Evolutionary conservation across 2,888 invertebrate genomes (phyloP), one percentile per base, ranked within the genome.

Genomic region (Xestia xanthographa): DNA sequence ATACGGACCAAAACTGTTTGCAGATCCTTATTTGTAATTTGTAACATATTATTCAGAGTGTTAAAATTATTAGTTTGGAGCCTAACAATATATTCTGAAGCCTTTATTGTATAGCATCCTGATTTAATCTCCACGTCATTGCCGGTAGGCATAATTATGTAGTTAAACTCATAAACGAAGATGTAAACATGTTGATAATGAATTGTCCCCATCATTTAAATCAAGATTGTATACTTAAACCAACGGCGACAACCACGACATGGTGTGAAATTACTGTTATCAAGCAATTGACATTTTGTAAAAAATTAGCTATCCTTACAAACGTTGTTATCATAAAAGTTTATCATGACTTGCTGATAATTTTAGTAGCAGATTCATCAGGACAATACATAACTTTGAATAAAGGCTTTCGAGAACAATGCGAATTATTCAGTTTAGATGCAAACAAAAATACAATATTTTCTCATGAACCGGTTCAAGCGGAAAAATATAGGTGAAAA

Each of bases 11-110:
- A 6, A 26, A 17, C 29, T 58, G 58, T 29, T 29, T 58, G 73
- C 38, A 58, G 56, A 73, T 48, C 11, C 58, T 26, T 72, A 72
- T 73, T 73, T 45, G 72, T 73, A 50, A 72, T 73, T 73, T 45
- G 72, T 73, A 50, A 12, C 22, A n/a, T 58, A 38, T 22, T 34
- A 48, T 26, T 5, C 17, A 29, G 26, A 56, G 9, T 72, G 38
- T 12, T 22, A 38, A 45, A 26, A 26, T 38, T 14, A 34, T n/a
- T 45, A 48, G 34, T 71, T 43, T 72, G 4, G 8, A 29, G 41
- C 43, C 5, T 20, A 2, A 58, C 12, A 43, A 53, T 29, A 34
- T 2, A 5, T 34, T 34, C 34, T 34, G 34, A 34, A 34, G 34
- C 56, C 2, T 14, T 0, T 14, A 56, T 14, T 56, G 38, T 38